phyloP scores from a whole-genome alignment of 2,113 vertebrate species.

The Theristicus caerulescens region DNA sequence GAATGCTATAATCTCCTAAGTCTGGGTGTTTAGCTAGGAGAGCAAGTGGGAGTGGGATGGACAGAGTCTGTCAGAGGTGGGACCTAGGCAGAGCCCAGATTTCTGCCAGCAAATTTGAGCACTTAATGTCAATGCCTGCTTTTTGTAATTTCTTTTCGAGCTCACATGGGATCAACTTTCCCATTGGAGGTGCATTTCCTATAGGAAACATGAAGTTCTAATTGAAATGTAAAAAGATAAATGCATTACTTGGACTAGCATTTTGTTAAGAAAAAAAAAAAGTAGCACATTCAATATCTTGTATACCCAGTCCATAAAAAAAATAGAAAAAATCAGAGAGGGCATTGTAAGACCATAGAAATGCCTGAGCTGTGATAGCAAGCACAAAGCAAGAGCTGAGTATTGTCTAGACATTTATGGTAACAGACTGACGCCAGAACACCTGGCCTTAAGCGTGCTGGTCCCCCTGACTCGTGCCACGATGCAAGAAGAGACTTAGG shows the following conservation, averaged over 20 bases:
- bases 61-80: neutral
- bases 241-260: neutral
- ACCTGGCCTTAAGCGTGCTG: neutral
- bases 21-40: neutral
- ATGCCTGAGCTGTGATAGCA: neutral
- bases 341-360: neutral
- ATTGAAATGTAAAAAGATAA: neutral
- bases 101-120: neutral
- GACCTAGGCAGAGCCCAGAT: neutral
- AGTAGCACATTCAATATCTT: neutral
- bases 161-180: neutral
- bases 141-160: neutral
- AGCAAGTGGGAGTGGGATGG: neutral
- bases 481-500: neutral
- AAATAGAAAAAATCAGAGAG: neutral
- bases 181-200: neutral
- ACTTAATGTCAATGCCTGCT: neutral
- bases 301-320: neutral
- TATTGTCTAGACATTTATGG: neutral
- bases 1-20: neutral
- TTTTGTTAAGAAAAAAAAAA: neutral
- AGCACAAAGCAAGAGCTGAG: neutral
- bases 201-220: neutral
- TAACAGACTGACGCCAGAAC: neutral
- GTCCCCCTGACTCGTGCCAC: rapidly evolving